These are phyloP conservation scores for Ammodytes dubius DNA, from an alignment of 2,113 vertebrate species.

Conservation along the genomic window DNA sequence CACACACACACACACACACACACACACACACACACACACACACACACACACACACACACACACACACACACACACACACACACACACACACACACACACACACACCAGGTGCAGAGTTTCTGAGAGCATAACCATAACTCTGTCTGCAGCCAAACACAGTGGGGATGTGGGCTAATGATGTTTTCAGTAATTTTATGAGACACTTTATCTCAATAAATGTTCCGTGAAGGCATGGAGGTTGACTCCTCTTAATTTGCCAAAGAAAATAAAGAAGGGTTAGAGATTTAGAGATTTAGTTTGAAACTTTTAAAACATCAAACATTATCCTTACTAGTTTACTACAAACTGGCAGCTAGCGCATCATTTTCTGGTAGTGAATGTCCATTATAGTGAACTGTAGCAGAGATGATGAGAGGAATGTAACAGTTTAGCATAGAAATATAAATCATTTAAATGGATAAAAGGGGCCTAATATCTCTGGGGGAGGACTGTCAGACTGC, in stretches of 20 bases:
- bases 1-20: background rate
- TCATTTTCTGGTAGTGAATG: background rate
- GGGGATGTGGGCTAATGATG: background rate
- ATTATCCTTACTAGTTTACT: background rate
- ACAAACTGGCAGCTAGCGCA: background rate
- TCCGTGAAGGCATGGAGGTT: background rate
- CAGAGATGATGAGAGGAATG: background rate
- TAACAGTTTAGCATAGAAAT: background rate
- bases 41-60: conserved; percentile 4
- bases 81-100: background rate
- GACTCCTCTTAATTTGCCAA: background rate
- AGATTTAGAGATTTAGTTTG: background rate
- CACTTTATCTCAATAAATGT: conserved; percentile 5
- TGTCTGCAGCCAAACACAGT: background rate
- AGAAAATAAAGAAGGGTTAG: background rate
- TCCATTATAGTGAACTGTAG: background rate
- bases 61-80: conserved; percentile 1
- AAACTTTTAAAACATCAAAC: background rate
- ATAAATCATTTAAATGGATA: background rate
- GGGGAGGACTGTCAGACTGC: background rate
- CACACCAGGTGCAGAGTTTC: background rate
- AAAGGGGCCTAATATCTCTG: background rate
- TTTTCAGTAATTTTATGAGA: conserved; percentile 38
- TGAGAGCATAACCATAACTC: background rate
- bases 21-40: background rate